Conservation (phyloP, 2,113 vertebrate species). For the Hiodon tergisus region DNA sequence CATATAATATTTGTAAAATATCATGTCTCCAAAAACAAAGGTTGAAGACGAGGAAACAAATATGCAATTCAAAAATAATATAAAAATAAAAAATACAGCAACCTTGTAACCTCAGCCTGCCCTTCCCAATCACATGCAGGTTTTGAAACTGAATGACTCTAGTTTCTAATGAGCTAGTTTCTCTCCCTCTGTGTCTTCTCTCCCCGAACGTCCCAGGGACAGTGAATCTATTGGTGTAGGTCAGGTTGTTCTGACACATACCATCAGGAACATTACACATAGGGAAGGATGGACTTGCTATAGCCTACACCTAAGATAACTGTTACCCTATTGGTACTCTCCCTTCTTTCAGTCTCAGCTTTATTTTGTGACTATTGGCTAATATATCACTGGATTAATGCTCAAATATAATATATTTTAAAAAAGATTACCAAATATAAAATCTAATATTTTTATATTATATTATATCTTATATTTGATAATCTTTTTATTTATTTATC, state of each 20-base stretch:
- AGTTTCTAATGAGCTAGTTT: no score
- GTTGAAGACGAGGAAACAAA: slow-evolving; percentile 41
- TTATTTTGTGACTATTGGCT: slow-evolving; percentile 66
- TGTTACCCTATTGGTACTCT: slow-evolving; percentile 15
- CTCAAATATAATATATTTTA: slow-evolving; percentile 66
- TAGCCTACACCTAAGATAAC: slow-evolving; percentile 50
- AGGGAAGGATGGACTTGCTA: slow-evolving; percentile 32
- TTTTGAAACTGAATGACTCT: slow-evolving; percentile 82
- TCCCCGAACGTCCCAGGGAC: slow-evolving; percentile 22
- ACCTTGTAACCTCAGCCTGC: slow-evolving; percentile 92
- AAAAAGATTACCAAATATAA: slow-evolving; percentile 49
- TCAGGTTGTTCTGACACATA: slow-evolving; percentile 47
- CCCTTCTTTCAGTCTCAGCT: slow-evolving; percentile 42
- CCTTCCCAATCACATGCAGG: slow-evolving; percentile 76
- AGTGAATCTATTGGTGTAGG: slow-evolving; percentile 36
- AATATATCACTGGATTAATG: slow-evolving; percentile 73
- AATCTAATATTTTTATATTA: slow-evolving; percentile 69
- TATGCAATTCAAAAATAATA: slow-evolving; percentile 41
- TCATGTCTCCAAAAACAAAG: slow-evolving; percentile 69
- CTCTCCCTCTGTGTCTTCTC: slow-evolving; percentile 28
- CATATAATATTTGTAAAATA: slow-evolving; percentile 34
- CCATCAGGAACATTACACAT: slow-evolving; percentile 34
- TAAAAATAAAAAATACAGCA: slow-evolving; percentile 59
- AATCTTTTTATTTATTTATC: slow-evolving; percentile 61
- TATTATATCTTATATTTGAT: slow-evolving; percentile 80